A percentile compares a stretch with the other conserved stretches of the same genome.
Evolutionary conservation across 2,888 invertebrate species (phyloP).

Genomic region (Palloptera scutellata): DNA sequence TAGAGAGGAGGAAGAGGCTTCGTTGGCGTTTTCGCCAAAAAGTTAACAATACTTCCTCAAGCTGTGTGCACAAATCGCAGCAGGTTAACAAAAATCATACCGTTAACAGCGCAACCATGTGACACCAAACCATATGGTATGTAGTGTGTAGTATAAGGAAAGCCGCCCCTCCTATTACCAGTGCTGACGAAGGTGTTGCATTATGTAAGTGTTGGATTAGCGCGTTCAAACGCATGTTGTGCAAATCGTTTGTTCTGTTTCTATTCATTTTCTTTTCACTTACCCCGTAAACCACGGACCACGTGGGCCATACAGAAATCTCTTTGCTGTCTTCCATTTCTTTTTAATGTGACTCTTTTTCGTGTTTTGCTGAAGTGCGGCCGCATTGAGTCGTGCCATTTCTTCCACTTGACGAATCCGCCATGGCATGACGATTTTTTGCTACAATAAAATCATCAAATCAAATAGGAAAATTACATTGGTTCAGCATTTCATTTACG

Average conservation of each 20-base stretch:
- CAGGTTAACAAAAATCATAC: too few species aligned
- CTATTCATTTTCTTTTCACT: slow-evolving; percentile 43
- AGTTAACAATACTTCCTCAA: too few species aligned
- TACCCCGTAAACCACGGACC: slow-evolving; percentile 66
- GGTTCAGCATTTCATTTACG: neutral
- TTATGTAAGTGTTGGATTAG: too few species aligned
- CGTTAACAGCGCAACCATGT: too few species aligned
- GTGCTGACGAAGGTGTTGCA: too few species aligned
- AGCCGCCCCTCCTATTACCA: too few species aligned
- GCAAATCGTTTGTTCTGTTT: too few species aligned
- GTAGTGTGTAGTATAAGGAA: too few species aligned
- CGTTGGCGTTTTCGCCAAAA: too few species aligned
- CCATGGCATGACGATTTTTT: slow-evolving; percentile 67
- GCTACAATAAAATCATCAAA: slow-evolving; percentile 51
- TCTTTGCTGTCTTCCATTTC: slow-evolving; percentile 68
- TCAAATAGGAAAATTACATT: slow-evolving; percentile 9
- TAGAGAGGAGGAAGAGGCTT: neutral
- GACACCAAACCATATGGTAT: too few species aligned
- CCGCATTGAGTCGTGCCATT: slow-evolving; percentile 65
- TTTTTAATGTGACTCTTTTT: slow-evolving; percentile 66
- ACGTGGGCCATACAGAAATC: slow-evolving; percentile 67
- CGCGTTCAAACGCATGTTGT: too few species aligned
- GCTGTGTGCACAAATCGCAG: too few species aligned
- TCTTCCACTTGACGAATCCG: slow-evolving; percentile 66
- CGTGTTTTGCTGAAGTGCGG: slow-evolving; percentile 65